Percentiles rank a stretch among this genome's conserved stretches.
These are phyloP conservation scores for Oscheius myriophilus DNA, from an alignment of 2,888 invertebrate species.

Conservation along the genomic window DNA sequence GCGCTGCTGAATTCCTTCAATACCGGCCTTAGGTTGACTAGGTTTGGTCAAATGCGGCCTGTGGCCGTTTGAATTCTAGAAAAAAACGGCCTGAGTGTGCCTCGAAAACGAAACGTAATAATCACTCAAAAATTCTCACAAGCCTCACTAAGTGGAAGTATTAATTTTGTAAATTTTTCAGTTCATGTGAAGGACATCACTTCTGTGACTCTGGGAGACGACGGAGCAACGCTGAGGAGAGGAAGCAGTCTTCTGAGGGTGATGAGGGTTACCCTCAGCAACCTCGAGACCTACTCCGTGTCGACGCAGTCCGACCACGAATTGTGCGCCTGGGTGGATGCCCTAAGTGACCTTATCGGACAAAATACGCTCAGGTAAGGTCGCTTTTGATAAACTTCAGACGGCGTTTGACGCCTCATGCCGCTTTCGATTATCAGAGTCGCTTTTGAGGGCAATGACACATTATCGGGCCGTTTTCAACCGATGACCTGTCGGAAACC, in stretches of 20 bases:
- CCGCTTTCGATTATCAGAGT: too few species aligned
- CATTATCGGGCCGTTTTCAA: too few species aligned
- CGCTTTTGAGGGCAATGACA: too few species aligned
- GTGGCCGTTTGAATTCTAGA: too few species aligned
- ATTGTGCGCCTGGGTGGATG: constrained; percentile 84
- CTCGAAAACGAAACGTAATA: too few species aligned
- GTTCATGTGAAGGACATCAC: constrained; percentile 46
- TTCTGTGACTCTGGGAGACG: constrained; percentile 39
- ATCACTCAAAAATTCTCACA: too few species aligned
- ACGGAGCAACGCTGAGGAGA: constrained; percentile 31
- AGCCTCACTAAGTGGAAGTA: too few species aligned
- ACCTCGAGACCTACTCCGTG: not conserved
- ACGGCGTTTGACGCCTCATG: not conserved
- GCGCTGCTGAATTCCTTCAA: too few species aligned
- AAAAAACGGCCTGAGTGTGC: not conserved
- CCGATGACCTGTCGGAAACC: too few species aligned
- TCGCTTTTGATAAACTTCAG: too few species aligned
- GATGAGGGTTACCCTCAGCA: constrained; percentile 1
- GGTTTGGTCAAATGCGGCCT: too few species aligned
- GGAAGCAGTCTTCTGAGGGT: constrained; percentile 11
- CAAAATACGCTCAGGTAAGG: constrained; percentile 84
- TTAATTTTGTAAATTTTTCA: constrained; percentile 5
- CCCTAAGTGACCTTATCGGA: constrained; percentile 86
- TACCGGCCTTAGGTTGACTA: too few species aligned
- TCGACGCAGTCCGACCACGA: constrained; percentile 7